These are phyloP conservation scores for Brachypterus glaber DNA, from an alignment of 2,888 invertebrate species.

Conservation along the genomic window DNA sequence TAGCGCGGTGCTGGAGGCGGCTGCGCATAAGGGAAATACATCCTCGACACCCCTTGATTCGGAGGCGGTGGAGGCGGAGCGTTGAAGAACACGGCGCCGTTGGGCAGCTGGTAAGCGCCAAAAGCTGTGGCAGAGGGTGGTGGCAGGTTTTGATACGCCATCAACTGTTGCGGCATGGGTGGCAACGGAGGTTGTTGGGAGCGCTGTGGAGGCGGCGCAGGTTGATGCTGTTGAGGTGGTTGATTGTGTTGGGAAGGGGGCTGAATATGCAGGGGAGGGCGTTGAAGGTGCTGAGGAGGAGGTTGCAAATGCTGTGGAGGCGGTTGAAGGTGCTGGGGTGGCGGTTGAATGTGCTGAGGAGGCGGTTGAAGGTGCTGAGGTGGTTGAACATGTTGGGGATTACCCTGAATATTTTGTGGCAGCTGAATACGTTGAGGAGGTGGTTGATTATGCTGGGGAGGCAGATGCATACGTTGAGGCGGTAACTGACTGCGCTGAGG, in stretches of 20 bases:
- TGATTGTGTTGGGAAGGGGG: constrained; percentile 9
- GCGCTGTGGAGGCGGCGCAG: constrained; percentile 10
- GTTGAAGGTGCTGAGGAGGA: background rate
- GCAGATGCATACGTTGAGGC: background rate
- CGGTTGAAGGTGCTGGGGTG: constrained; percentile 12
- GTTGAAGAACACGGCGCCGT: constrained; percentile 35
- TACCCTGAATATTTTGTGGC: too few relatives aligned
- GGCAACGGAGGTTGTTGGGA: constrained; percentile 11
- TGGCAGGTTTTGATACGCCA: constrained; percentile 23
- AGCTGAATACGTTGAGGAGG: too few relatives aligned
- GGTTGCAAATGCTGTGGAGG: background rate
- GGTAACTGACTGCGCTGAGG: constrained; percentile 6
- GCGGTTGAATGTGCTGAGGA: constrained; percentile 4
- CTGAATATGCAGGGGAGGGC: constrained; percentile 3
- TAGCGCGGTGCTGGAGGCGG: constrained; percentile 35
- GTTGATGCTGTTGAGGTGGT: constrained; percentile 4
- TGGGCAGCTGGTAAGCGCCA: constrained; percentile 32
- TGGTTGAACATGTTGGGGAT: too few relatives aligned
- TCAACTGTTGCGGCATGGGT: constrained; percentile 17
- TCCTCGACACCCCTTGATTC: constrained; percentile 22
- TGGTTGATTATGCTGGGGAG: constrained; percentile 10
- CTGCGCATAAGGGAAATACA: constrained; percentile 31
- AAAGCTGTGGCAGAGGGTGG: constrained; percentile 28
- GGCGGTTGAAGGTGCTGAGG: background rate
- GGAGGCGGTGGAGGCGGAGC: constrained; percentile 33